phyloP scores from a whole-genome alignment of 2,113 vertebrate species.

The Labrus mixtus region DNA sequence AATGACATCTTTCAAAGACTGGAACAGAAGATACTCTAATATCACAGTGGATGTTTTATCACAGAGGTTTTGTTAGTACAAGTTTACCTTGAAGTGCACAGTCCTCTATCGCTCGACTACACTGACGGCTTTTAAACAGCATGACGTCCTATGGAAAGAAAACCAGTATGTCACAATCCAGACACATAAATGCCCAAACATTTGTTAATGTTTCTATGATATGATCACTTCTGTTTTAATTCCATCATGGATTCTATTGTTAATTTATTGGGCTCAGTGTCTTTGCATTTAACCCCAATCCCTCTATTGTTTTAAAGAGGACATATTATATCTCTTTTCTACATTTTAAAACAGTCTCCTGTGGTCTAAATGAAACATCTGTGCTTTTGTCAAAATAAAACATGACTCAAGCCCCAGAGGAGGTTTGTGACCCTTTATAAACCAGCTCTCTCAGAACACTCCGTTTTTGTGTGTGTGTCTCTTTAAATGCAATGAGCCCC shows the following conservation, averaged over 20 bases:
- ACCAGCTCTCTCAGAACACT: too few relatives aligned
- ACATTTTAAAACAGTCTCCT: too few relatives aligned
- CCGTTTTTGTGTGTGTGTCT: too few relatives aligned
- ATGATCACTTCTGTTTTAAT: not conserved
- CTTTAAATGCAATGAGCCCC: too few relatives aligned
- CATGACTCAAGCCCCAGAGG: too few relatives aligned
- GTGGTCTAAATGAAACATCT: too few relatives aligned
- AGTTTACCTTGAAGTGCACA: constrained; percentile 55
- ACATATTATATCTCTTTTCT: too few relatives aligned
- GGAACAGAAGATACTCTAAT: not conserved
- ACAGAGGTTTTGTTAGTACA: too few relatives aligned
- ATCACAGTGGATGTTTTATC: not conserved
- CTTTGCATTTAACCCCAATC: not conserved
- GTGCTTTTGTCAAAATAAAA: too few relatives aligned
- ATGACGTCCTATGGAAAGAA: constrained; percentile 62
- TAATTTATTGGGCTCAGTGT: not conserved
- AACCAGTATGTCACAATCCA: not conserved
- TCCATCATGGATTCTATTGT: not conserved
- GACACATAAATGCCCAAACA: not conserved
- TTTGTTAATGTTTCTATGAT: not conserved
- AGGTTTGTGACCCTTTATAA: too few relatives aligned
- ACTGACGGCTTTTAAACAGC: constrained; percentile 63
- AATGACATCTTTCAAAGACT: not conserved
- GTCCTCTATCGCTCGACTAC: constrained; percentile 58
- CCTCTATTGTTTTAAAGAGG: too few relatives aligned